Evolutionary conservation across 2,113 vertebrate species (phyloP).

Genomic region (Suricata suricatta): DNA sequence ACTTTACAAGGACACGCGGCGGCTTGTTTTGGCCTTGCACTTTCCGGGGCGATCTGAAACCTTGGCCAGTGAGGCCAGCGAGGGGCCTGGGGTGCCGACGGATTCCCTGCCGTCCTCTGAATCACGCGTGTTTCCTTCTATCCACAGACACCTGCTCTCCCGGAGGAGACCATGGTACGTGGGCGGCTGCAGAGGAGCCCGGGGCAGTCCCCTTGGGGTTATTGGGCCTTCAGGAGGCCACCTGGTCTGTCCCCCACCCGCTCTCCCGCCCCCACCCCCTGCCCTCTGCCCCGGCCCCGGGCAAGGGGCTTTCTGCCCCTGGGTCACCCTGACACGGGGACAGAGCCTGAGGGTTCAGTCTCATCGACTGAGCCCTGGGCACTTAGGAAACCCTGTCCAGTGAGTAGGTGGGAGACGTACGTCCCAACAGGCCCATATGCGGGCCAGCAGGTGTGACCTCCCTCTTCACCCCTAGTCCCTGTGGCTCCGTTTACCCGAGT

Average conservation of each 20-base stretch:
- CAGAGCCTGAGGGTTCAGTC: rapidly evolving
- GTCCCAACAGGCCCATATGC: rapidly evolving
- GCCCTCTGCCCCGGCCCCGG: too few relatives aligned
- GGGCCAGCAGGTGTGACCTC: background rate
- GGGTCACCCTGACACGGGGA: rapidly evolving
- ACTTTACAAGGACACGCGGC: rapidly evolving
- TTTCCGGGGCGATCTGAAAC: background rate
- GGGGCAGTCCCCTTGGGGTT: rapidly evolving
- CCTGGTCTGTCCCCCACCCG: rapidly evolving
- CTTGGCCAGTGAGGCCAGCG: too few relatives aligned
- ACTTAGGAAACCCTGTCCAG: rapidly evolving
- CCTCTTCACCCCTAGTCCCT: rapidly evolving
- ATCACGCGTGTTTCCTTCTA: background rate
- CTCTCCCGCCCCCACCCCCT: background rate
- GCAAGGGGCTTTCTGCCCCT: background rate
- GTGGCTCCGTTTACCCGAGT: too few relatives aligned
- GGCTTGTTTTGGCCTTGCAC: background rate
- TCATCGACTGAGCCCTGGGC: rapidly evolving
- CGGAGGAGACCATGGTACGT: background rate
- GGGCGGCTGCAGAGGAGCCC: background rate
- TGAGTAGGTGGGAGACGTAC: rapidly evolving
- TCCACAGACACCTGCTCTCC: conserved; percentile 4
- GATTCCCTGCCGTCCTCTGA: background rate
- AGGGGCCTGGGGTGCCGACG: background rate
- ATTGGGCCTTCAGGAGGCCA: background rate